Evolutionary conservation across 2,797 vertebrate genomes (phyloP), one percentile per base, ranked within the genome.

Genomic region (Esox masquinongy): DNA sequence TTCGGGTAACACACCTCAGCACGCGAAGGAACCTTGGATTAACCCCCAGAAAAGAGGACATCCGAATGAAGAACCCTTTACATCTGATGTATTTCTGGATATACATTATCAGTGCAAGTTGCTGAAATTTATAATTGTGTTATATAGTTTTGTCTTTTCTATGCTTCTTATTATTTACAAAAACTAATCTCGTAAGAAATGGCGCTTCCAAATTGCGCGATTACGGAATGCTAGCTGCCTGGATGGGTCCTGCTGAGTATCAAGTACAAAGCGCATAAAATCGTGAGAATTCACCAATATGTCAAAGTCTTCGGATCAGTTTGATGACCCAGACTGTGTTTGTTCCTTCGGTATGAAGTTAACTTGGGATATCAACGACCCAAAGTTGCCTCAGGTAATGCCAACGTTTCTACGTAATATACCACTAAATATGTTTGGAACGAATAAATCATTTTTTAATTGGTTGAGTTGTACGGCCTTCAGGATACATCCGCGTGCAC

Each of bases 331-430:
- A 1, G 80, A 93, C 64, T 74, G 86, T 2, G 75, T 84, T 8
- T 80, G 87, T 43, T 92, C 89, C 5, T 86, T 94, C 8, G 93
- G 94, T 51, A 98, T 97, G 97, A 96, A 96, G 90, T 88, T 97
- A 74, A 95, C 91, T 0, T 99, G 98, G 98, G 98, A 99, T 76
- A 98, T 99, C 88, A 99, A 99, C 79, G 97, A 98, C 71, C 96
- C 96, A 1, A 97, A 97, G 79, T 92, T 99, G 67, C 98, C 98
- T 0, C 97, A 97, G 96, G 98, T 99, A 92, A 36, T 14, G 22
- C n/a, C 51, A 36, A 34, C 24, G 34, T 39, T 17, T 47, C 43
- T 47, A 47, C 43, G 12, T 47, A 47, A 11, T 7, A 43, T 43
- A 43, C 43, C 43, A 9, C 3, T 43, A 43, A 47, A 11, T 11